Conservation (phyloP, 2,888 invertebrate species). For the Noctua janthe region DNA sequence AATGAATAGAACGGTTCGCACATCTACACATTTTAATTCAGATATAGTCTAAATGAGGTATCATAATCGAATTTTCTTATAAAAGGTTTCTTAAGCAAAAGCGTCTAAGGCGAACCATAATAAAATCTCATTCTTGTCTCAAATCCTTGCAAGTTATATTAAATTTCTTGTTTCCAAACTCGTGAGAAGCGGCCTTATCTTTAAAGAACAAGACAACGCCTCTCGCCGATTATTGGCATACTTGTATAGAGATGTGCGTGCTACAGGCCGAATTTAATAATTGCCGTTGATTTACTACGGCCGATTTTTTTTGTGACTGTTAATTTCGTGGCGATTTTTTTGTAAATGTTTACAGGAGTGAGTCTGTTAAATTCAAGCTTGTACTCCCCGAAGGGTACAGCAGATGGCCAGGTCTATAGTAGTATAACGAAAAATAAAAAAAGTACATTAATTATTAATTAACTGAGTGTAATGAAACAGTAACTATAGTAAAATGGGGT, state of each 20-base stretch:
- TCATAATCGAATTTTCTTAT: not conserved
- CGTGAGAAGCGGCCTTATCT: slow-evolving; percentile 30
- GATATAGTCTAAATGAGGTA: not conserved
- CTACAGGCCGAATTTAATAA: slow-evolving; percentile 30
- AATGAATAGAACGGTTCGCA: not conserved
- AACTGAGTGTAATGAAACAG: not conserved
- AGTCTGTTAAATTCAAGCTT: not conserved
- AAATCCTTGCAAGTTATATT: slow-evolving; percentile 4
- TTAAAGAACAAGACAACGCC: slow-evolving; percentile 39
- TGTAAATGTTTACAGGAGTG: not conserved
- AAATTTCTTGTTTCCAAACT: slow-evolving; percentile 22
- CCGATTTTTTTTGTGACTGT: not conserved
- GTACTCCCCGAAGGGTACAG: too few species aligned
- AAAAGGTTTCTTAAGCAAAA: not conserved
- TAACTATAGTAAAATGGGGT: too few species aligned
- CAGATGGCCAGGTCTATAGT: too few species aligned
- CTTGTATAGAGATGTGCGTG: slow-evolving; percentile 41
- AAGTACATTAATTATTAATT: not conserved
- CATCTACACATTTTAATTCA: not conserved
- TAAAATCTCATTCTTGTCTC: not conserved
- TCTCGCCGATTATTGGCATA: slow-evolving; percentile 47
- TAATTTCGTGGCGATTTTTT: not conserved
- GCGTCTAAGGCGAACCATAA: not conserved
- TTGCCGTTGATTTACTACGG: not conserved
- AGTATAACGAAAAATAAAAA: not conserved